Percentiles rank a stretch among this genome's conserved stretches.
Evolutionary conservation across 2,797 vertebrate genomes (phyloP).

Genomic region (Halcyon leucocephala): DNA sequence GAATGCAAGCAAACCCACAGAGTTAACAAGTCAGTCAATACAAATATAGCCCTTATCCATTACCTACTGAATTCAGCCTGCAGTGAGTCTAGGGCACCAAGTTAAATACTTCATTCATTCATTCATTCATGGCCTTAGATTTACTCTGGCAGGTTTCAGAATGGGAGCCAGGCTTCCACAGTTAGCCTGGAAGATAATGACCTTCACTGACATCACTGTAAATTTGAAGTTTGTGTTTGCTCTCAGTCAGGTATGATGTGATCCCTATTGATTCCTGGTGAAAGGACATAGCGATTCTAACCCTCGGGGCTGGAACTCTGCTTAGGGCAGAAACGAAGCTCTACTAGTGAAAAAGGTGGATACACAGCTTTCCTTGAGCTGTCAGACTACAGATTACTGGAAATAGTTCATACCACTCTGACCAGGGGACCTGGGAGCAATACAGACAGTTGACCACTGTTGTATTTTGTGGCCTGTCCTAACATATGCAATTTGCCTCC

Average conservation of each 20-base stretch:
- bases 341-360: background rate
- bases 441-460: conserved; percentile 16
- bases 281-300: background rate
- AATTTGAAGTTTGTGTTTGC: background rate
- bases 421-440: background rate
- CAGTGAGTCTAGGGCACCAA: background rate
- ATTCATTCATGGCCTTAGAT: conserved; percentile 26
- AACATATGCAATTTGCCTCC: conserved; percentile 47
- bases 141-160: conserved; percentile 2
- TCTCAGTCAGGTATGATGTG: background rate
- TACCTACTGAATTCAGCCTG: background rate
- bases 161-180: background rate
- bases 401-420: background rate
- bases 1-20: conserved; percentile 39
- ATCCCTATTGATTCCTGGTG: background rate
- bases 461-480: conserved; percentile 44
- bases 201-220: background rate
- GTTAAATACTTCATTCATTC: conserved; percentile 19
- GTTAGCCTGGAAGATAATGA: background rate
- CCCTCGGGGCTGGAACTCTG: background rate
- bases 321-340: background rate
- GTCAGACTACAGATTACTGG: background rate
- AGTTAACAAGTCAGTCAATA: background rate
- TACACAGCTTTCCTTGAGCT: background rate
- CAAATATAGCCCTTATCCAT: background rate